phyloP scores from a whole-genome alignment of 2,113 vertebrate species.

The Pangasianodon gigas region DNA sequence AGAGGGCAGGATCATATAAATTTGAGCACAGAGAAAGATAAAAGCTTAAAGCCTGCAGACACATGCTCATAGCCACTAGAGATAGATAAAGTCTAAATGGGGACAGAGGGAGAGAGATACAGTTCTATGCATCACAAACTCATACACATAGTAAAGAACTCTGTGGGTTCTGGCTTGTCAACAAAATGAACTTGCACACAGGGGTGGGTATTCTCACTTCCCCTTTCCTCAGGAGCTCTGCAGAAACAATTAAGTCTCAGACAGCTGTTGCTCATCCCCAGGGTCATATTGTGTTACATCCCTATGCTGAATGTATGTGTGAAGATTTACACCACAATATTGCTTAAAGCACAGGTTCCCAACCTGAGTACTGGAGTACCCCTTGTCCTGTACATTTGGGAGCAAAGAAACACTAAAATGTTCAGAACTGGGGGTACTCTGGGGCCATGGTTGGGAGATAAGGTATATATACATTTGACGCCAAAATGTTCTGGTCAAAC shows the following conservation, averaged over 20 bases:
- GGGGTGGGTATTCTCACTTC: slow-evolving; percentile 30
- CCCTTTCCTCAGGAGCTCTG: slow-evolving; percentile 37
- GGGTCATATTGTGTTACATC: not conserved
- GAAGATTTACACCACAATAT: not conserved
- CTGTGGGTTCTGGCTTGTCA: slow-evolving; percentile 25
- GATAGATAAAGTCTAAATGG: slow-evolving; percentile 33
- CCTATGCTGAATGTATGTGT: not conserved
- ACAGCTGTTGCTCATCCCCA: slow-evolving; percentile 49
- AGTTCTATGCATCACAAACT: slow-evolving; percentile 21
- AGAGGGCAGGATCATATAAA: slow-evolving; percentile 26
- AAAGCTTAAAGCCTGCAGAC: slow-evolving; percentile 14
- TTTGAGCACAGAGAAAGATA: slow-evolving; percentile 25
- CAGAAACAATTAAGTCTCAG: slow-evolving; percentile 53
- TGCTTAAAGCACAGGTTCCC: not conserved
- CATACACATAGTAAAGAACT: not conserved
- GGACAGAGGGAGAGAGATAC: not conserved
- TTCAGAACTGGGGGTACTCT: not conserved
- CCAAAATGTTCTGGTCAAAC: not conserved
- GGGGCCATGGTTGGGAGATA: not conserved
- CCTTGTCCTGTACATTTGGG: not conserved
- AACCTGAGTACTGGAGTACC: not conserved
- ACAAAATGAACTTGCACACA: slow-evolving; percentile 25
- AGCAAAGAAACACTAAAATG: not conserved
- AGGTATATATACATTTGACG: not conserved
- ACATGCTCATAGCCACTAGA: slow-evolving; percentile 22